Evolutionary conservation across 2,797 vertebrate species (phyloP).

Genomic region (Podargus strigoides): DNA sequence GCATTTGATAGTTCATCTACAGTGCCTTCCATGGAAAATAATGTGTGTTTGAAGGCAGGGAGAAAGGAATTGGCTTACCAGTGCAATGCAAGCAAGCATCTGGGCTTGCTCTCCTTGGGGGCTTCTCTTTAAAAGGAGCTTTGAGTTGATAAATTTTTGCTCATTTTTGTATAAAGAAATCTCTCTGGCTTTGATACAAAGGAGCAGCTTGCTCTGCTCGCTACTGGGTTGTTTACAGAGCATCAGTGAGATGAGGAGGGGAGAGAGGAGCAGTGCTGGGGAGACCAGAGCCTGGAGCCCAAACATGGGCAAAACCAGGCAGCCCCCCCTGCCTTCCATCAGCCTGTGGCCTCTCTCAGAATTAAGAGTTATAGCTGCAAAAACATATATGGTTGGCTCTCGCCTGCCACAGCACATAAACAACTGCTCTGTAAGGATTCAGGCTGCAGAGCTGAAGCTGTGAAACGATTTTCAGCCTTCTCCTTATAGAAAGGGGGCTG

Average conservation of each 20-base stretch:
- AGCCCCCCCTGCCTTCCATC: background rate
- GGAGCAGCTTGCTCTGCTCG: background rate
- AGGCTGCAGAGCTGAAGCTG: background rate
- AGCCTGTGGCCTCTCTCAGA: background rate
- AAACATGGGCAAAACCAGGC: background rate
- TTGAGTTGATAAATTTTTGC: background rate
- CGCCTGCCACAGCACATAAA: background rate
- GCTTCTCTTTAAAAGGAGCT: slow-evolving; percentile 40
- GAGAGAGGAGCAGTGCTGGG: background rate
- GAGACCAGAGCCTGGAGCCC: background rate
- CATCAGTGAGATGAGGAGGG: background rate
- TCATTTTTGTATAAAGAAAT: background rate
- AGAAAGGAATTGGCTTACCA: background rate
- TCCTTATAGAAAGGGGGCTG: background rate
- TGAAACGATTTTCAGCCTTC: background rate
- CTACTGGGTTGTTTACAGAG: background rate
- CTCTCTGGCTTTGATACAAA: background rate
- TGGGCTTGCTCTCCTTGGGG: slow-evolving; percentile 33
- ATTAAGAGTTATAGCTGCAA: background rate
- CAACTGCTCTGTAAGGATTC: background rate
- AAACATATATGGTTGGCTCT: background rate
- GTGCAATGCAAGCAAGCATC: background rate
- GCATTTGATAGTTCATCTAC: background rate
- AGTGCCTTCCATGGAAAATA: background rate
- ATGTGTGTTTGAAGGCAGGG: background rate